Evolutionary conservation across 2,888 invertebrate genomes (phyloP), one percentile per base, ranked within the genome.

Genomic region (Nymphalis c-album): DNA sequence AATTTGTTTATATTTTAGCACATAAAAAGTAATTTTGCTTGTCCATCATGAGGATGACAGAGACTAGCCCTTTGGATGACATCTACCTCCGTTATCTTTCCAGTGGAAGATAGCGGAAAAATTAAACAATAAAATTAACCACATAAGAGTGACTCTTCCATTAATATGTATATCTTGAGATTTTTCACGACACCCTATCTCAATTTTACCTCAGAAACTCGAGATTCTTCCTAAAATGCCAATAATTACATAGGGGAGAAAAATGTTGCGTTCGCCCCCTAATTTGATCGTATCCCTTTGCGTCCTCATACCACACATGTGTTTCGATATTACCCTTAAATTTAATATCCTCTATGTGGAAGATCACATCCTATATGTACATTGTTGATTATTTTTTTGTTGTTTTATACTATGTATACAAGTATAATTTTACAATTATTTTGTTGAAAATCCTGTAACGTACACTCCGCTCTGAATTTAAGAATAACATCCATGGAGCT

Each of bases 231-330:
- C 82, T 79, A 80, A 86, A 88, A 84, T 81, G 79, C 77, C 80
- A 82, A 85, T 86, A 85, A 88, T 88, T 86, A 84, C 80, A 77
- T 77, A 77, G 85, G 86, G 86, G 88, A 81, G 84, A 76, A 78
- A 77, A 79, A 82, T 79, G 79, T 80, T 77, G 77, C 72, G 69
- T 69, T 79, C 80, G 75, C 80, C 84, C 86, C 85, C 76, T 77
- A 79, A 78, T 77, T 76, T 76, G 69, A 66, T 71, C 58, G 58
- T 53, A 64, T 66, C 70, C 73, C 72, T 65, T 60, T 58, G 51
- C 69, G 60, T 64, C 35, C 67, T 50, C 59, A 40, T 67, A 53
- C 51, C 61, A 57, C 64, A 64, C 60, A 65, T 68, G 68, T 69
- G 61, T 60, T 60, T 60, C 48, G 55, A 68, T 63, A 59, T 67